These are phyloP conservation scores for Dipodomys ordii DNA, from an alignment of 2,113 vertebrate species.

Conservation along the genomic window DNA sequence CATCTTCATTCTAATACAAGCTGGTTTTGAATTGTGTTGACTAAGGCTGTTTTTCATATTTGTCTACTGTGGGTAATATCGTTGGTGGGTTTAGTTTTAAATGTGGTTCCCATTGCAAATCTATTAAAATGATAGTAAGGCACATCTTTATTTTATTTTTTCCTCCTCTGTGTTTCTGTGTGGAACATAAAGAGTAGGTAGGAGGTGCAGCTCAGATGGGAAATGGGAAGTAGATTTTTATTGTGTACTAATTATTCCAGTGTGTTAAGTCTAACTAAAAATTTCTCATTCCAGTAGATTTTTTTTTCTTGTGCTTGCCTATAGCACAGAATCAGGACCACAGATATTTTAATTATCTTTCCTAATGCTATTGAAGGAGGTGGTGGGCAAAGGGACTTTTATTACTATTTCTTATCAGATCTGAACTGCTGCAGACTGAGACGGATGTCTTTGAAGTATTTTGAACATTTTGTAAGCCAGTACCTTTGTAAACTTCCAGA, in stretches of 20 bases:
- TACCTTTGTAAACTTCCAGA: slow-evolving; percentile 28
- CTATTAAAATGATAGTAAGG: slow-evolving; percentile 32
- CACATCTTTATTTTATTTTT: slow-evolving; percentile 31
- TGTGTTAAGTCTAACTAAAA: background rate
- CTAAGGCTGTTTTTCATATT: slow-evolving; percentile 37
- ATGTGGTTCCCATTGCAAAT: slow-evolving; percentile 35
- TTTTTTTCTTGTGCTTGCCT: background rate
- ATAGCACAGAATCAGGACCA: slow-evolving; percentile 43
- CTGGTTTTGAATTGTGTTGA: slow-evolving; percentile 49
- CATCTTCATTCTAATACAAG: slow-evolving; percentile 2
- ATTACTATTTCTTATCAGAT: background rate
- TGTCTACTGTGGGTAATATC: background rate
- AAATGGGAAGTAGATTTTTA: slow-evolving; percentile 17
- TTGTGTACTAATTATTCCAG: slow-evolving; percentile 10
- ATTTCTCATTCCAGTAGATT: background rate
- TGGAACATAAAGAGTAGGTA: background rate
- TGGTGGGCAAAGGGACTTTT: background rate
- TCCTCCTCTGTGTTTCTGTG: slow-evolving; percentile 12
- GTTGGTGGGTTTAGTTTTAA: slow-evolving; percentile 36
- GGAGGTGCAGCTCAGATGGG: background rate
- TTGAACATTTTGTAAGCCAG: slow-evolving; percentile 35
- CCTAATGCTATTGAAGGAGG: background rate
- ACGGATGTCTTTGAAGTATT: slow-evolving; percentile 49
- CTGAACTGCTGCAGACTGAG: background rate
- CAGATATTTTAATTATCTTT: slow-evolving; percentile 45